phyloP scores from a whole-genome alignment of 2,113 vertebrate genomes.

The Cathartes aura region DNA sequence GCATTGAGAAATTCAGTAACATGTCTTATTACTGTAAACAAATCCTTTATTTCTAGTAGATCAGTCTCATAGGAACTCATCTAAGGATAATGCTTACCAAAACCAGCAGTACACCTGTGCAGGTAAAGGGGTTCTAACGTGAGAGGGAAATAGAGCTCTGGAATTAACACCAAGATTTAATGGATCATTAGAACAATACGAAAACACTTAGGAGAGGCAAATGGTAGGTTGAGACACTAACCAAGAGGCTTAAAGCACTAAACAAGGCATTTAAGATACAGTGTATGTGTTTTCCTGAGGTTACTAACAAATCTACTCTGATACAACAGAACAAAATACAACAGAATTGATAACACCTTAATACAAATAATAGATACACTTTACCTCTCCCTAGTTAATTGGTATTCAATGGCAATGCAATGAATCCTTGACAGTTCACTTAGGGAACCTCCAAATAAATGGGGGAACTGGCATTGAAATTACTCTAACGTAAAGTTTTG shows the following conservation, averaged over 20 bases:
- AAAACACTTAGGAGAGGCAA: neutral
- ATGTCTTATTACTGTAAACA: neutral
- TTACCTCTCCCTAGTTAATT: neutral
- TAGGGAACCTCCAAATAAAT: neutral
- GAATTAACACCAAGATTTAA: neutral
- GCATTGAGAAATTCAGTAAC: neutral
- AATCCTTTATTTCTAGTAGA: neutral
- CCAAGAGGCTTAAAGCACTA: neutral
- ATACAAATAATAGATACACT: neutral
- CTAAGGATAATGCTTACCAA: neutral
- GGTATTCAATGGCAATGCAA: neutral
- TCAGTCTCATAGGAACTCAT: neutral
- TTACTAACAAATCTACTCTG: neutral
- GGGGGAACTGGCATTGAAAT: neutral
- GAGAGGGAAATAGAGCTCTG: neutral
- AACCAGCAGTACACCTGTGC: neutral
- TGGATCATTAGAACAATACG: neutral
- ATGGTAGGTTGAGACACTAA: neutral
- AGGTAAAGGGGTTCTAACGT: neutral
- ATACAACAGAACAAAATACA: neutral
- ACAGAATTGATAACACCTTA: neutral
- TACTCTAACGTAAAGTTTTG: neutral
- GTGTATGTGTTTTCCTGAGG: neutral
- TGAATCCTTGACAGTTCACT: neutral
- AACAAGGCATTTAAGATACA: neutral